phyloP scores from a whole-genome alignment of 2,113 vertebrate species.

The Notothenia coriiceps region DNA sequence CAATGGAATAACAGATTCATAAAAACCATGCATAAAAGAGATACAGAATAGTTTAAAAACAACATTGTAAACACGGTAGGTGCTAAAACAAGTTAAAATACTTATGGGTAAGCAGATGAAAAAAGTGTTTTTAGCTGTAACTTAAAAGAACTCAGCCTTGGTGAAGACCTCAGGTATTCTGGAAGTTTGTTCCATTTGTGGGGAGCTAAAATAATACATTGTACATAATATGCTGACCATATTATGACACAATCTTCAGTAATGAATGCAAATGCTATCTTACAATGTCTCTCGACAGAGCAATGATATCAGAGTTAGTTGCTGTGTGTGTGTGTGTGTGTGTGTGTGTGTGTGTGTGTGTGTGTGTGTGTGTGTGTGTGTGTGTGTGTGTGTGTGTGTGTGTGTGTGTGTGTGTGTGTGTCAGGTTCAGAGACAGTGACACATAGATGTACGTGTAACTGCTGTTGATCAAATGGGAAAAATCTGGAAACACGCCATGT shows the following conservation, averaged over 20 bases:
- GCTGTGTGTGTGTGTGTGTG: constrained; percentile 2
- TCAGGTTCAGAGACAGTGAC: background rate
- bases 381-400: background rate
- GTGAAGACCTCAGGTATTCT: too few species aligned
- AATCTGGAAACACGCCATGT: constrained; percentile 40
- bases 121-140: too few species aligned
- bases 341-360: background rate
- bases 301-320: constrained; percentile 4
- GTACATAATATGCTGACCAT: background rate
- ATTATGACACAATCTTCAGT: background rate
- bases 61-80: too few species aligned
- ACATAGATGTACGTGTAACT: constrained; percentile 15
- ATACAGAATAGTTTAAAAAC: too few species aligned
- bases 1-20: too few species aligned
- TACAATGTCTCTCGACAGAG: background rate
- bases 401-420: background rate
- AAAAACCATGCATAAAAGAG: too few species aligned
- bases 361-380: background rate
- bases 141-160: too few species aligned
- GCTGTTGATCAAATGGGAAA: constrained; percentile 42
- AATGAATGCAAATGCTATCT: constrained; percentile 8
- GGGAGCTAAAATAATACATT: too few species aligned
- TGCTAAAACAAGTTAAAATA: too few species aligned
- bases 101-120: too few species aligned
- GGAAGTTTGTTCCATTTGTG: too few species aligned